phyloP scores from a whole-genome alignment of 2,888 invertebrate species.

The Caenorhabditis sulstoni region DNA sequence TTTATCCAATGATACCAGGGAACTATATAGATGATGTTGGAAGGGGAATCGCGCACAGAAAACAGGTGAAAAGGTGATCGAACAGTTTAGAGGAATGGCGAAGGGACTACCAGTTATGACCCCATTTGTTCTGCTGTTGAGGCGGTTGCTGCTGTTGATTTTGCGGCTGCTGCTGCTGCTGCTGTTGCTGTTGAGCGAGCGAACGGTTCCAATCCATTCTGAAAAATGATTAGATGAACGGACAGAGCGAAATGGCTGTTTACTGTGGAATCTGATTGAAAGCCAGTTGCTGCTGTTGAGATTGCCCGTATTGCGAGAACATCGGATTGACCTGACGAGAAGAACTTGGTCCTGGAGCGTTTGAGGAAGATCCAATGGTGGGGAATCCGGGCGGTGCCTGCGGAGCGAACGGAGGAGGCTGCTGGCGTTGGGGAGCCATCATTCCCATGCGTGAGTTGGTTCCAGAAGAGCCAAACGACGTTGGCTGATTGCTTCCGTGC shows the following conservation, averaged over 20 bases:
- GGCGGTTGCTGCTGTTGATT: constrained; percentile 20
- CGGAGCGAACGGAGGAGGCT: constrained; percentile 41
- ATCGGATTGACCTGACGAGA: constrained; percentile 2
- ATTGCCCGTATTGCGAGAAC: constrained; percentile 5
- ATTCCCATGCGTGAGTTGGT: constrained; percentile 15
- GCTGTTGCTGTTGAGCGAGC: constrained; percentile 12
- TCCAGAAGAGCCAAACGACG: constrained; percentile 4
- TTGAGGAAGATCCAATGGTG: not conserved
- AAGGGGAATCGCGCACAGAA: constrained; percentile 4
- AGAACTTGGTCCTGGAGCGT: not conserved
- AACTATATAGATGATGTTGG: not conserved
- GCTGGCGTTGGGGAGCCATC: constrained; percentile 27
- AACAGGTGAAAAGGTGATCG: constrained; percentile 1
- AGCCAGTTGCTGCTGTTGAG: constrained; percentile 9
- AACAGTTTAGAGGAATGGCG: not conserved
- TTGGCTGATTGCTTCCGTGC: constrained; percentile 6
- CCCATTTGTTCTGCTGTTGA: constrained; percentile 18
- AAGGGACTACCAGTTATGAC: constrained; percentile 19
- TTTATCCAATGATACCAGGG: constrained; percentile 19
- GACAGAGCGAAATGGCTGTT: not conserved
- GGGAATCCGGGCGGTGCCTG: constrained; percentile 44
- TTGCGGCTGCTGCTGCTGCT: constrained; percentile 21
- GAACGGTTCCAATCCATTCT: constrained; percentile 45
- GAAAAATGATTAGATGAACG: not conserved
- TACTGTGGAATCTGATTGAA: constrained; percentile 7